A percentile compares a stretch with the other conserved stretches of the same genome.
Evolutionary conservation across 2,113 vertebrate genomes (phyloP).

Genomic region (Labrus mixtus): DNA sequence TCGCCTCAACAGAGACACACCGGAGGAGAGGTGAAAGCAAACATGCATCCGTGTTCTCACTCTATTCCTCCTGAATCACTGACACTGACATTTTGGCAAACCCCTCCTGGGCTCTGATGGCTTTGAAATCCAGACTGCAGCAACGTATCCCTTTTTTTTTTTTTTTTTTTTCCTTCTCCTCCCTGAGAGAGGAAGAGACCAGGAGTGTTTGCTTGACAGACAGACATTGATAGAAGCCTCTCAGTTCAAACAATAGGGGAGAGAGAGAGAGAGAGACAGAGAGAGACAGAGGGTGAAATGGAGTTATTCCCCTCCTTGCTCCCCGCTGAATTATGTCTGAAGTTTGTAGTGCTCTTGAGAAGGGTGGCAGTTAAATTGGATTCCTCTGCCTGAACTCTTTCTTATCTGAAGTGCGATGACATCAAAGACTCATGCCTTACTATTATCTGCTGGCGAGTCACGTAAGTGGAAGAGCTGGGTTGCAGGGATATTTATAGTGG

Average conservation of each 20-base stretch:
- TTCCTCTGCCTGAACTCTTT: constrained; percentile 57
- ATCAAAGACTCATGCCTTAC: constrained; percentile 44
- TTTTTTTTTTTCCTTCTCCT: background rate
- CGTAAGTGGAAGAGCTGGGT: constrained; percentile 19
- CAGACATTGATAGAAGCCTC: constrained; percentile 54
- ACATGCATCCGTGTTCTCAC: constrained; percentile 40
- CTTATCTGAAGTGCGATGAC: constrained; percentile 56
- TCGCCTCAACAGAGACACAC: constrained; percentile 30
- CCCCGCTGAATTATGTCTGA: constrained; percentile 58
- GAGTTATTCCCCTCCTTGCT: constrained; percentile 34
- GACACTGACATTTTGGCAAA: constrained; percentile 67
- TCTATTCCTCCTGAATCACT: constrained; percentile 54
- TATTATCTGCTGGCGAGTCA: constrained; percentile 27
- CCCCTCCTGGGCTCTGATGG: constrained; percentile 24
- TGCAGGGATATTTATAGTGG: constrained; percentile 41
- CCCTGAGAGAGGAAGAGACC: constrained; percentile 44
- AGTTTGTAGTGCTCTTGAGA: constrained; percentile 60
- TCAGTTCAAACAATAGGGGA: constrained; percentile 69
- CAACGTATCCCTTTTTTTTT: constrained; percentile 5
- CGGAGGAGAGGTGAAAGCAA: constrained; percentile 47
- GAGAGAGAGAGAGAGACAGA: constrained; percentile 2
- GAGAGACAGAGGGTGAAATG: constrained; percentile 56
- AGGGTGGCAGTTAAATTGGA: constrained; percentile 68
- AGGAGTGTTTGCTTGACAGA: constrained; percentile 63
- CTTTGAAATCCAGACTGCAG: constrained; percentile 62